Conservation (phyloP, 1,140 invertebrate species). For the Drosophila pruinosa region DNA sequence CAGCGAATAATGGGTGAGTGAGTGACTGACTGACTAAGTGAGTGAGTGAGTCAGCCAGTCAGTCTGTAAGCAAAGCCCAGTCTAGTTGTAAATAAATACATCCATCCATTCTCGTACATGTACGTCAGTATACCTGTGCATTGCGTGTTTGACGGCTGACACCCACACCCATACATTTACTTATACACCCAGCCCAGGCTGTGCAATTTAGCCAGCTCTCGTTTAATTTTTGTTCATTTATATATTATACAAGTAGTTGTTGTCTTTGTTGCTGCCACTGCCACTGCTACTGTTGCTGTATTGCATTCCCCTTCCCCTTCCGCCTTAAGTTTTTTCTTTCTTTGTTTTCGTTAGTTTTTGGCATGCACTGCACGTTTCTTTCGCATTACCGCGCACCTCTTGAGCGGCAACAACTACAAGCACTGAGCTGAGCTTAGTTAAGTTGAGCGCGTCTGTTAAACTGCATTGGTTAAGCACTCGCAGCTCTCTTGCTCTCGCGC, state of each 20-base stretch:
- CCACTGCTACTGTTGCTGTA: conserved; percentile 33
- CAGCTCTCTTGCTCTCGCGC: background rate
- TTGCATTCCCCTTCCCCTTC: conserved; percentile 9
- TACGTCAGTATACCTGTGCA: conserved; percentile 11
- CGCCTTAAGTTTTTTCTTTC: conserved; percentile 4
- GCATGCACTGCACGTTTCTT: conserved; percentile 60
- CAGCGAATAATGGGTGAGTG: conserved; percentile 16
- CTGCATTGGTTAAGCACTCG: conserved; percentile 22
- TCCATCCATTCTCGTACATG: no score
- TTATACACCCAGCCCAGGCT: background rate
- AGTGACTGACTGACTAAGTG: conserved; percentile 5
- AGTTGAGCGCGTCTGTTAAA: conserved; percentile 64
- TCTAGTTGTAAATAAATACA: background rate
- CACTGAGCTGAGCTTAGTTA: conserved; percentile 62
- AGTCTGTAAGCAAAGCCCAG: conserved; percentile 9
- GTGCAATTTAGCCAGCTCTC: conserved; percentile 22
- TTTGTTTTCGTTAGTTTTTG: conserved; percentile 25
- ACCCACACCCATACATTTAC: conserved; percentile 2
- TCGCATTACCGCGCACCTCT: background rate
- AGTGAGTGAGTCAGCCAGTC: conserved; percentile 10
- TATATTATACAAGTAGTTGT: conserved; percentile 21
- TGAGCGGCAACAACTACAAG: background rate
- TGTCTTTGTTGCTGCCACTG: conserved; percentile 8
- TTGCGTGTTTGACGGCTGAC: conserved; percentile 28
- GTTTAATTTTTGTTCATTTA: conserved; percentile 70